Percentiles rank a stretch among this genome's conserved stretches.
Conservation (phyloP, 2,797 vertebrate genomes). For the Falco rusticolus region DNA sequence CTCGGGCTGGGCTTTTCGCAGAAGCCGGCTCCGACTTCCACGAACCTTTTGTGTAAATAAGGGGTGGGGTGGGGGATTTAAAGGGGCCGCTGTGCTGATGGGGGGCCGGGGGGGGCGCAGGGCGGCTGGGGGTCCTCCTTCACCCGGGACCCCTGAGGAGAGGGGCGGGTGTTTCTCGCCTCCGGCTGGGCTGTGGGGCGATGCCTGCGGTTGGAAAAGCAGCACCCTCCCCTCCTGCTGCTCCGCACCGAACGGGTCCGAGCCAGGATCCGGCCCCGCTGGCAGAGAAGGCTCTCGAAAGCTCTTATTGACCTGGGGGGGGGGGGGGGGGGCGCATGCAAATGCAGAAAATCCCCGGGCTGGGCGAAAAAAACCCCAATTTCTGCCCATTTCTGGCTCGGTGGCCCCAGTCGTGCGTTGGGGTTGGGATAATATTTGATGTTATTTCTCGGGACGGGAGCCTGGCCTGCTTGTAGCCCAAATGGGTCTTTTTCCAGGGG, state of each 20-base stretch:
- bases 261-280: background rate
- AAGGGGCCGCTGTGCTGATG: too few relatives aligned
- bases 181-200: background rate
- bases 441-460: fast-evolving
- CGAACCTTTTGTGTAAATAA: background rate
- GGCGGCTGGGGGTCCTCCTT: too few relatives aligned
- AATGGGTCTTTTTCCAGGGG: background rate
- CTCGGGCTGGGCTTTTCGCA: background rate
- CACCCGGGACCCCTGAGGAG: background rate
- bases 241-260: too few relatives aligned
- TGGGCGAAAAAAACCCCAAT: fast-evolving
- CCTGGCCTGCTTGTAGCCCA: background rate
- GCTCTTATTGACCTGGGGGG: fast-evolving
- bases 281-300: background rate
- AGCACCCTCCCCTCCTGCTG: background rate
- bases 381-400: background rate
- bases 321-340: background rate
- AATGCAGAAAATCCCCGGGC: background rate
- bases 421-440: fast-evolving
- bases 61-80: too few relatives aligned
- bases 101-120: too few relatives aligned
- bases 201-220: background rate
- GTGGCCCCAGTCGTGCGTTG: fast-evolving
- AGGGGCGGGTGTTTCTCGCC: background rate
- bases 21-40: background rate